Evolutionary conservation across 2,113 vertebrate genomes (phyloP).

Genomic region (Thryonomys swinderianus): DNA sequence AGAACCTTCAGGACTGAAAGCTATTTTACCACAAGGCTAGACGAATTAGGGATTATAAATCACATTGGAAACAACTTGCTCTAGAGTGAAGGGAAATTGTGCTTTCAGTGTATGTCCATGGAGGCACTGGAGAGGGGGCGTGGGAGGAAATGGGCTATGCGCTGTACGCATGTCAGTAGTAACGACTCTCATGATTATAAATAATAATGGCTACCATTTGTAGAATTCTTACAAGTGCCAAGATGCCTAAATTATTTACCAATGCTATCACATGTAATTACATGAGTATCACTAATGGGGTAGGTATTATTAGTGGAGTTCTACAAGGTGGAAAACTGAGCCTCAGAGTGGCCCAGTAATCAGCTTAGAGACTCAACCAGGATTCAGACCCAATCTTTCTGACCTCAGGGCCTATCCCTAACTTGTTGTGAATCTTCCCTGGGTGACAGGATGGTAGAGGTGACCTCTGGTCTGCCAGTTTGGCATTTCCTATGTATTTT

Average conservation of each 20-base stretch:
- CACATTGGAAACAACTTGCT: constrained; percentile 18
- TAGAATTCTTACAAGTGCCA: constrained; percentile 21
- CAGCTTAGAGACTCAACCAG: neutral
- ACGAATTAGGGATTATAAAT: neutral
- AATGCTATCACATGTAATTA: constrained; percentile 46
- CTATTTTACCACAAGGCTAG: constrained; percentile 45
- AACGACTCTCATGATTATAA: constrained; percentile 48
- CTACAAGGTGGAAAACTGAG: neutral
- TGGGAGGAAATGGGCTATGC: neutral
- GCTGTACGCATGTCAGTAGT: neutral
- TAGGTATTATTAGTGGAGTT: constrained; percentile 37
- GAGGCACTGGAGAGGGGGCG: neutral
- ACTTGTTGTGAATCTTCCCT: neutral
- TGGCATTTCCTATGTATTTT: neutral
- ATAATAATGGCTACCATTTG: constrained; percentile 50
- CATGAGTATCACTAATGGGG: neutral
- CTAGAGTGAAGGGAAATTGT: neutral
- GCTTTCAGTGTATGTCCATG: neutral
- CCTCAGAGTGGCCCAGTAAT: neutral
- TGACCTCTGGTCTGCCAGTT: neutral
- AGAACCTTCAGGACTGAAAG: constrained; percentile 12
- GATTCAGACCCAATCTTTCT: neutral
- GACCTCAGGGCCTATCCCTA: neutral
- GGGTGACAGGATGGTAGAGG: neutral
- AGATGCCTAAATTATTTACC: constrained; percentile 48